Evolutionary conservation across 2,888 invertebrate genomes (phyloP), one percentile per base, ranked within the genome.

Genomic region (Acanthosepion esculentum): DNA sequence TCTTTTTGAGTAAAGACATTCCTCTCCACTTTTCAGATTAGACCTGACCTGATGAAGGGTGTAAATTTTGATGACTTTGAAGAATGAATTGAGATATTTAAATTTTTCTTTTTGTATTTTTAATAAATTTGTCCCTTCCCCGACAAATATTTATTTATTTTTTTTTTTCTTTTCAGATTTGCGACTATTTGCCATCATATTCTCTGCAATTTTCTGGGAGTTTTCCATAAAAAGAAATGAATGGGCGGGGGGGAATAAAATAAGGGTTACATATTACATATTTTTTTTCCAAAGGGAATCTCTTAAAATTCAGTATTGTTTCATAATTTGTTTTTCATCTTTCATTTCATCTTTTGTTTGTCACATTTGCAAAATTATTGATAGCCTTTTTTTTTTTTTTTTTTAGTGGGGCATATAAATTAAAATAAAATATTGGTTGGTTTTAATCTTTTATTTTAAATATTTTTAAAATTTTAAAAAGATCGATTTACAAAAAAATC

Each of bases 271-370:
- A 33, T 33, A 59, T 59, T 23, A 59, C 59, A 59, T 59, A 5
- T 59, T 78, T 15, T 78, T n/a, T 78, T n/a, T 64, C 23, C 26
- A 7, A n/a, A n/a, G 78, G 78, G 78, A 78, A 78, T 78, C 78
- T 78, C n/a, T 78, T 78, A 78, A 78, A n/a, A n/a, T n/a, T n/a
- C 78, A 78, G 78, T 78, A 78, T 78, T 78, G n/a, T 78, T 78
- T 3, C n/a, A 78, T 15, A n/a, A 15, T 78, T 78, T 78, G 10
- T n/a, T n/a, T n/a, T 29, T 29, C 78, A 78, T 78, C 78, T n/a
- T 78, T n/a, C 78, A 78, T 78, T 78, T 78, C 78, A 78, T 78
- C n/a, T 78, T 78, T 78, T 59, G 59, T 59, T 78, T 78, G n/a
- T 78, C 78, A 78, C 78, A 78, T 78, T 78, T 78, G 10, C n/a